Base-by-base conservation (phyloP, 2,888 invertebrate species). In the Drosophila neonasuta region DNA sequence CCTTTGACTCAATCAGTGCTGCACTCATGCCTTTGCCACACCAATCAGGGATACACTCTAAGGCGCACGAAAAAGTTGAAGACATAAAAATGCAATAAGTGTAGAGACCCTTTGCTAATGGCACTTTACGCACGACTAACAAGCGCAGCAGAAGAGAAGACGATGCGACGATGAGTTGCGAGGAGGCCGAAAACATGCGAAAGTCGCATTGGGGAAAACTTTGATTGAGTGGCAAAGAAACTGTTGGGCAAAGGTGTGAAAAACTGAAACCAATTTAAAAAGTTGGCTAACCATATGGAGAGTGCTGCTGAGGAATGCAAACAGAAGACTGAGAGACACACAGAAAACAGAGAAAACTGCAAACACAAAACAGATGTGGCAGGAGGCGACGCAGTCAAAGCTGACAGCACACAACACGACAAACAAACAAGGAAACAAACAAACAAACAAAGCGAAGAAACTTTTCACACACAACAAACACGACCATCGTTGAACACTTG, bases 111-210 rank as follows among this genome's bases (percentile, higher is more conserved):
- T 80, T 79, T 77, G 78, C 86, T 68, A 80, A 80, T 70, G 83
- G 83, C 83, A 86, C 80, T 86, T 83, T 70, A 86, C 80, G 86
- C 80, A 86, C 80, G 80, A 80, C 72, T 80, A 77, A 68, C 79
- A 81, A 79, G 72, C 81, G 68, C 74, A 71, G 61, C 63, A 48
- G 55, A 36, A 30, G 49, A 10, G 44, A 15, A n/a, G n/a, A 34
- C 20, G 42, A 46, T 41, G 39, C 8, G 15, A 39, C 39, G 39
- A 39, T 11, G 39, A 20, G 34, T 10, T 10, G 20, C n/a, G 24
- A 17, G 45, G 36, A 20, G 41, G 39, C 42, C 59, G n/a, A 41
- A 66, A 65, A 58, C 61, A 68, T 66, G 62, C 59, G 67, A 65
- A 64, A 60, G 46, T 48, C 55, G 61, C 66, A 59, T 17, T 32